phyloP scores from a whole-genome alignment of 2,888 invertebrate species.

The Drosophila nigricruria region DNA sequence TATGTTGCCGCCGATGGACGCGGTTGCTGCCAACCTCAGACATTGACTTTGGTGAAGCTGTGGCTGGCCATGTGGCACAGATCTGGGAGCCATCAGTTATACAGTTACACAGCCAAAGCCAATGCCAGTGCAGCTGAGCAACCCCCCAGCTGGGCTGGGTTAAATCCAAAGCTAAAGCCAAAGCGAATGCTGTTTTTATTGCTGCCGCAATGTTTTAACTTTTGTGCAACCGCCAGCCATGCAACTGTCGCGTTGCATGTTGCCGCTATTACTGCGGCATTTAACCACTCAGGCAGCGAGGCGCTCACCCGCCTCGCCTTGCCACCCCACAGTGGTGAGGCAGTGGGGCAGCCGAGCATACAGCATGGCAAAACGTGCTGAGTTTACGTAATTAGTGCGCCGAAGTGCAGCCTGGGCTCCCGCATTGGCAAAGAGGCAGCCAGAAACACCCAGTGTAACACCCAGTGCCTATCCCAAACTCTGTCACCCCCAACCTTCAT shows the following conservation, averaged over 20 bases:
- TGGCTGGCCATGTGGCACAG: constrained; percentile 55
- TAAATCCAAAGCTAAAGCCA: constrained; percentile 43
- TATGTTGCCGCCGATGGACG: constrained; percentile 44
- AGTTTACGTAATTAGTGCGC: constrained; percentile 81
- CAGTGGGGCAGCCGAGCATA: constrained; percentile 42
- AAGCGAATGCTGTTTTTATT: constrained; percentile 76
- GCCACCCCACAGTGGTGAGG: not conserved
- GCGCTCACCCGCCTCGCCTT: constrained; percentile 28
- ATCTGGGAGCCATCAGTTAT: constrained; percentile 62
- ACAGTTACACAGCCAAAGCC: constrained; percentile 50
- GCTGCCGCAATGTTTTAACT: constrained; percentile 80
- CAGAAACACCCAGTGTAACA: constrained; percentile 35
- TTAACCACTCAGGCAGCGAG: constrained; percentile 72
- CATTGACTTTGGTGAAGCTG: constrained; percentile 76
- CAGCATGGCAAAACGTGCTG: constrained; percentile 76
- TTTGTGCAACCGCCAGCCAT: constrained; percentile 51
- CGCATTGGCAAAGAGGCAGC: constrained; percentile 37
- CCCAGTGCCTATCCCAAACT: not conserved
- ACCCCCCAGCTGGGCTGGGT: constrained; percentile 23
- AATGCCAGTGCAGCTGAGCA: constrained; percentile 27
- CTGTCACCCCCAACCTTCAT: not conserved
- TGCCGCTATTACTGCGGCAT: constrained; percentile 80
- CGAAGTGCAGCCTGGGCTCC: constrained; percentile 65
- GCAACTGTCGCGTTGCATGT: constrained; percentile 79
- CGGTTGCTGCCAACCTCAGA: constrained; percentile 64